Evolutionary conservation across 2,113 vertebrate genomes (phyloP), one percentile per base, ranked within the genome.

Genomic region (Microtus oregoni): DNA sequence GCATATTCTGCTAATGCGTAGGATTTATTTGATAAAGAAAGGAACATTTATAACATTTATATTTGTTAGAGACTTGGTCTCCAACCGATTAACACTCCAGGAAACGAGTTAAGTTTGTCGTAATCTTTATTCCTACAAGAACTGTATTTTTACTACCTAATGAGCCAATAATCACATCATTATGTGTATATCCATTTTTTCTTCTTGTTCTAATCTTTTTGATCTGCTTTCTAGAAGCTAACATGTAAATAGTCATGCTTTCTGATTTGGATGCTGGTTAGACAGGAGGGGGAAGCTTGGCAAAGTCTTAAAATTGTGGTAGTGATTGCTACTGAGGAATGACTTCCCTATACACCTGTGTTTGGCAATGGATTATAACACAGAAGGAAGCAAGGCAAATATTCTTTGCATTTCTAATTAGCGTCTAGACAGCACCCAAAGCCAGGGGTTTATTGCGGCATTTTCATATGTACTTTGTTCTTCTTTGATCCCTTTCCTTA

Each of bases 301-400:
- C 52, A 92, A 85, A 38, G 15, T 65, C 28, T 86, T 91, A 44
- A 77, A 94, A 55, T 9, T 65, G 81, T 44, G 38, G 32, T 67
- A 75, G 35, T 14, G 61, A 88, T 70, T 88, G 85, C 73, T 32
- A 32, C 35, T 76, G 30, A 89, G 55, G 35, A 55, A 76, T 58
- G 22, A 52, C 41, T 95, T 20, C 10, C 3, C 0, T 68, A 5
- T 22, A 32, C 0, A 52, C 9, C 7, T 1, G 12, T n/a, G 3
- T 87, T 92, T 92, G 63, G n/a, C 19, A 89, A 67, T 90, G 68
- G 52, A 68, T 90, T 95, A 72, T n/a, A 41, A 67, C 47, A 47
- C 12, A 87, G 65, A 90, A 90, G 17, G 5, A 91, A n/a, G 5
- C 3, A 47, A 73, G 73, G 28, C 9, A 63, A 63, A 68, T 75